Evolutionary conservation across 2,113 vertebrate genomes (phyloP).

Genomic region (Gnathonemus longibarbis): DNA sequence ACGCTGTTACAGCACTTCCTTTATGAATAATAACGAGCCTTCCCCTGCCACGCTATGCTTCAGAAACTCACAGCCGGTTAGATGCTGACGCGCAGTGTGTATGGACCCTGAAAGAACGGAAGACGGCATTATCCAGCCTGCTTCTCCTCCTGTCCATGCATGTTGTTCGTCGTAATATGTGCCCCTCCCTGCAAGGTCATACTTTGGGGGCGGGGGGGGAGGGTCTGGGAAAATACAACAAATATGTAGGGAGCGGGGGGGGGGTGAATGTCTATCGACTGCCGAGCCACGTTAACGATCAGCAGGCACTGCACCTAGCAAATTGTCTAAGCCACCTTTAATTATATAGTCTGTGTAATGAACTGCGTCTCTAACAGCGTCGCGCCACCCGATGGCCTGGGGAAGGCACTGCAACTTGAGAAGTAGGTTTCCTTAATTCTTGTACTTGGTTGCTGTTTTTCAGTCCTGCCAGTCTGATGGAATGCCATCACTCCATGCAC

Average conservation of each 20-base stretch:
- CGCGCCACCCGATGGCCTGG: not conserved
- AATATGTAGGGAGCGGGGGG: not conserved
- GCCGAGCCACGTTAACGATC: not conserved
- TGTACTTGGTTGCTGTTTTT: too few relatives aligned
- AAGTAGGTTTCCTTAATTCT: not conserved
- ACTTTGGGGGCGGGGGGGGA: not conserved
- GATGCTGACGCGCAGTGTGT: not conserved
- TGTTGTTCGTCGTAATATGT: not conserved
- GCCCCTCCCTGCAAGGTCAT: not conserved
- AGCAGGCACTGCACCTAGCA: not conserved
- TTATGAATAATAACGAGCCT: not conserved
- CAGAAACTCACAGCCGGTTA: not conserved
- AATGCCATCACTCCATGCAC: not conserved
- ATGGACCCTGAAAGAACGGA: not conserved
- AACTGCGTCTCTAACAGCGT: not conserved
- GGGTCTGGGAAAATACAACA: not conserved
- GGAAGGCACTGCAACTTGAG: not conserved
- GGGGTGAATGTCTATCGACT: not conserved
- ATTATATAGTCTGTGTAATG: not conserved
- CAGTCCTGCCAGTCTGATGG: not conserved
- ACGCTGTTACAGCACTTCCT: not conserved
- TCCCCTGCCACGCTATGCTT: not conserved
- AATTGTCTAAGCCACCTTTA: not conserved
- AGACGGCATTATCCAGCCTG: not conserved
- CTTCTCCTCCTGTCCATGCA: not conserved